A percentile compares a stretch with the other conserved stretches of the same genome.
phyloP scores from a whole-genome alignment of 2,113 vertebrate species.

The Ranitomeya imitator region DNA sequence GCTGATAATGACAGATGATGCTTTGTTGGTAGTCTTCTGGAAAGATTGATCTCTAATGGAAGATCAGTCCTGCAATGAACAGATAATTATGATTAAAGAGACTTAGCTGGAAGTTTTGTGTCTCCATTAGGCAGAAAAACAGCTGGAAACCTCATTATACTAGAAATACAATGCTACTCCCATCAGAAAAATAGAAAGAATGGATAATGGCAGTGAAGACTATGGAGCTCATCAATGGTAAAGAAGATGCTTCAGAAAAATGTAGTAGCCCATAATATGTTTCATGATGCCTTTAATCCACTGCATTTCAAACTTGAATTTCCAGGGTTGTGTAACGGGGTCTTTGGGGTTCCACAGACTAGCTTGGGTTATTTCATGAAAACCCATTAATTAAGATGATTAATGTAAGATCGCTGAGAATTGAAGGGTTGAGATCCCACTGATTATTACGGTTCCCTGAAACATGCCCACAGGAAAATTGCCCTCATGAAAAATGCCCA shows the following conservation, averaged over 20 bases:
- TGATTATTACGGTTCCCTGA: too few species aligned
- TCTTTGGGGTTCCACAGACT: background rate
- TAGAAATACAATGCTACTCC: background rate
- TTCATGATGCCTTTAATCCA: background rate
- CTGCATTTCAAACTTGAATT: too few species aligned
- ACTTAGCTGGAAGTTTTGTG: background rate
- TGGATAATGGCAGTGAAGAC: background rate
- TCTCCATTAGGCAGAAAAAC: conserved; percentile 37
- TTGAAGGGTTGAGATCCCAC: too few species aligned
- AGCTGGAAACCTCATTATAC: conserved; percentile 19
- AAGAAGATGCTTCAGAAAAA: background rate
- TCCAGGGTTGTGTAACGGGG: background rate
- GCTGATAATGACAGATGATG: conserved; percentile 11
- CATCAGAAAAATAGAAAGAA: background rate
- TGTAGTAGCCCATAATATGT: background rate
- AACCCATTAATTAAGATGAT: too few species aligned
- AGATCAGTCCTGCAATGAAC: background rate
- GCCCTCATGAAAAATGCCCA: too few species aligned
- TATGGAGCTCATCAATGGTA: background rate
- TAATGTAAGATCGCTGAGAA: too few species aligned
- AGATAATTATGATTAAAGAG: conserved; percentile 36
- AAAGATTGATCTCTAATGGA: conserved; percentile 28
- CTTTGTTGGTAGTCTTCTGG: conserved; percentile 16
- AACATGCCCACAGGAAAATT: too few species aligned
- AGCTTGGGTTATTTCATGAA: too few species aligned